phyloP scores from a whole-genome alignment of 2,113 vertebrate species.

The Naja naja region DNA sequence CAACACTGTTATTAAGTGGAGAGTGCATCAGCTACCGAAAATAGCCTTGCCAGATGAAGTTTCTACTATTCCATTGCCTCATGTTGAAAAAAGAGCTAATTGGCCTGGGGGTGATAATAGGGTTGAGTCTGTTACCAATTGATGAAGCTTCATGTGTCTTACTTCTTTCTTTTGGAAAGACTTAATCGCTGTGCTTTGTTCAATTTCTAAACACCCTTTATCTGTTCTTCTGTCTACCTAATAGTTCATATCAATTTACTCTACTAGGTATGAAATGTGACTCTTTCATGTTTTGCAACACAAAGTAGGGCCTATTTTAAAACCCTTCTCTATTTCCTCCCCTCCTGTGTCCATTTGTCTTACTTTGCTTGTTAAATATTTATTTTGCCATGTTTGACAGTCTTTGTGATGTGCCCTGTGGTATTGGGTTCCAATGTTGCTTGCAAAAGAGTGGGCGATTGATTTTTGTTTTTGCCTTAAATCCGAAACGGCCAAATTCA shows the following conservation, averaged over 20 bases:
- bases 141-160: slow-evolving; percentile 60
- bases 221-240: slow-evolving; percentile 35
- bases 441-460: slow-evolving; percentile 3
- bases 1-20: slow-evolving; percentile 48
- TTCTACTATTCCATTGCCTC: slow-evolving; percentile 55
- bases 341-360: slow-evolving; percentile 42
- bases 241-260: slow-evolving; percentile 53
- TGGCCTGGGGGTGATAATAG: slow-evolving; percentile 63
- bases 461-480: slow-evolving; percentile 44
- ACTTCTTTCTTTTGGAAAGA: slow-evolving; percentile 57
- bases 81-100: slow-evolving; percentile 58
- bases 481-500: slow-evolving; percentile 36
- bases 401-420: slow-evolving; percentile 35
- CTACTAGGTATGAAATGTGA: slow-evolving; percentile 42
- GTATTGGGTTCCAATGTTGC: slow-evolving; percentile 41
- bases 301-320: slow-evolving; percentile 55
- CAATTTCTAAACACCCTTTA: slow-evolving; percentile 58
- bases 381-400: slow-evolving; percentile 52
- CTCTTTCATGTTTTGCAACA: slow-evolving; percentile 46
- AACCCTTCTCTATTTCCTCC: not conserved
- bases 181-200: slow-evolving; percentile 64
- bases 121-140: slow-evolving; percentile 59
- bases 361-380: slow-evolving; percentile 59
- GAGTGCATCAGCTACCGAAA: slow-evolving; percentile 57
- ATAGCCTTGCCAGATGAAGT: slow-evolving; percentile 53